A percentile compares a stretch with the other conserved stretches of the same genome.
Conservation (phyloP, 1,140 invertebrate genomes). For the Drosophila miranda region DNA sequence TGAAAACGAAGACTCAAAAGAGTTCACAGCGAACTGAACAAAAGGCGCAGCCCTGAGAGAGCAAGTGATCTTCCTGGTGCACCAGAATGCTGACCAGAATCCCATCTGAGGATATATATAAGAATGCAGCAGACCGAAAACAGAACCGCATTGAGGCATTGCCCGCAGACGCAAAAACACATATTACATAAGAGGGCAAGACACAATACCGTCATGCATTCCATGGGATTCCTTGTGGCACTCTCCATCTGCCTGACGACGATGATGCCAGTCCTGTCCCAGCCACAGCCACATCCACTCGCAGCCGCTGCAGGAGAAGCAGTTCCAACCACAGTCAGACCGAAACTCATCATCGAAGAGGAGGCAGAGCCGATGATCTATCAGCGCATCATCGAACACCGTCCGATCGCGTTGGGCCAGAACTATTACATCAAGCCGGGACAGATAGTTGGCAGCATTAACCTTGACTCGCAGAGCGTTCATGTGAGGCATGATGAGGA, state of each 20-base stretch:
- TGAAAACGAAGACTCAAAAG: neutral
- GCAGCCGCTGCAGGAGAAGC: neutral
- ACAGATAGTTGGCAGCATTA: slow-evolving; percentile 51
- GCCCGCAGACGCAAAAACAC: slow-evolving; percentile 6
- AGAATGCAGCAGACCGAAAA: slow-evolving; percentile 8
- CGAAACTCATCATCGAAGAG: slow-evolving; percentile 38
- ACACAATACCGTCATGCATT: slow-evolving; percentile 10
- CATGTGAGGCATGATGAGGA: slow-evolving; percentile 42
- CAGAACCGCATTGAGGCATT: slow-evolving; percentile 2
- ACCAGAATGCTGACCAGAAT: neutral
- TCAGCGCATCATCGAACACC: slow-evolving; percentile 59
- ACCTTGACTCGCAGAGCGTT: slow-evolving; percentile 46
- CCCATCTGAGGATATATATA: slow-evolving; percentile 42
- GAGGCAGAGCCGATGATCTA: slow-evolving; percentile 36
- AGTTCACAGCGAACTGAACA: neutral
- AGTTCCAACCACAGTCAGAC: neutral
- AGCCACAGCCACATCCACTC: neutral
- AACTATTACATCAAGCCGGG: slow-evolving; percentile 71
- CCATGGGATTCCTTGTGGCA: neutral
- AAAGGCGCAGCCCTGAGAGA: too few species aligned
- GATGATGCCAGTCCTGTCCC: neutral
- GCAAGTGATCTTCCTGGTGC: slow-evolving; percentile 2
- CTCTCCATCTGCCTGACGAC: neutral
- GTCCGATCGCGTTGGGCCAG: slow-evolving; percentile 51
- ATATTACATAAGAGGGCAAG: slow-evolving; percentile 1